These are phyloP conservation scores for Armadillidium nasatum DNA, from an alignment of 1,140 invertebrate genomes.

Conservation along the genomic window DNA sequence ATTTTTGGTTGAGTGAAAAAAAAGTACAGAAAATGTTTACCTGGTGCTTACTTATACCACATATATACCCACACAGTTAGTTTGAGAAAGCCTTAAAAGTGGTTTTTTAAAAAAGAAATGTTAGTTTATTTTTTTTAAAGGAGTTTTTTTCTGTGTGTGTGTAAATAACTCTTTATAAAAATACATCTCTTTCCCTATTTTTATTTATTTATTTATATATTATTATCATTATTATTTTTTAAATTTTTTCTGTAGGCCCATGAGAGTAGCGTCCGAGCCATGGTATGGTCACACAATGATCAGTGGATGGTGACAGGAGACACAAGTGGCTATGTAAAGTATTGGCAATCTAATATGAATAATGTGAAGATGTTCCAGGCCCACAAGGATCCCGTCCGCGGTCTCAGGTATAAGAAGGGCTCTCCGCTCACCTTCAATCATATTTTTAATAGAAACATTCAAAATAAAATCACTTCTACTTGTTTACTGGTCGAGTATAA, in stretches of 20 bases:
- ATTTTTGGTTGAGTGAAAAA: too few relatives aligned
- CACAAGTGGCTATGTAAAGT: conserved; percentile 97
- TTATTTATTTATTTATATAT: too few relatives aligned
- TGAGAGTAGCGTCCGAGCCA: conserved; percentile 92
- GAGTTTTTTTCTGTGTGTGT: too few relatives aligned
- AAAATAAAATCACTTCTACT: neutral
- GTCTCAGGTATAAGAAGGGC: conserved; percentile 74
- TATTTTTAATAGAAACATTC: neutral
- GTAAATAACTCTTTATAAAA: too few relatives aligned
- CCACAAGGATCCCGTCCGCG: conserved; percentile 98
- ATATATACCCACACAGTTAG: too few relatives aligned
- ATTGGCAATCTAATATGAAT: conserved; percentile 99
- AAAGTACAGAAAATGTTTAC: too few relatives aligned
- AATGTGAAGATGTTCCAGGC: conserved; percentile 99
- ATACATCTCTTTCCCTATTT: too few relatives aligned
- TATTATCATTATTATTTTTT: neutral
- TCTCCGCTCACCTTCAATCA: neutral
- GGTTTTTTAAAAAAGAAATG: too few relatives aligned
- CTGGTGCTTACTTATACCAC: too few relatives aligned
- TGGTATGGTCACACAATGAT: conserved; percentile 99
- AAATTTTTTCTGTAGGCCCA: conserved; percentile 70
- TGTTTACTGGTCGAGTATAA: neutral
- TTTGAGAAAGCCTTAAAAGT: too few relatives aligned
- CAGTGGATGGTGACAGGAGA: conserved; percentile 99
- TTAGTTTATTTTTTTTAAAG: too few relatives aligned